Conservation (phyloP, 2,797 vertebrate species). For the Hoplostethus atlanticus region DNA sequence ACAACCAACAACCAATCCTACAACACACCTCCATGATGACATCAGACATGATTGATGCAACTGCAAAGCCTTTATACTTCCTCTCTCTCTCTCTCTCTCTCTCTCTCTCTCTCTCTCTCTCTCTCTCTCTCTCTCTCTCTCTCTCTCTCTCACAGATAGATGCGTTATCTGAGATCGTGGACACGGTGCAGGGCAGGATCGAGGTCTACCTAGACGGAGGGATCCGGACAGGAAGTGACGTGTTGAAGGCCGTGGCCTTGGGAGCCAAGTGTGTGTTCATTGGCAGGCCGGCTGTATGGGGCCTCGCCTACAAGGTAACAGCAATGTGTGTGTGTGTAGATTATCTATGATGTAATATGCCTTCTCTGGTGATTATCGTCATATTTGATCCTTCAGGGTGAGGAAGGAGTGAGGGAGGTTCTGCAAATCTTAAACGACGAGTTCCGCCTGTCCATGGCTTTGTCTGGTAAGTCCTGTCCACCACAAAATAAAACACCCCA, state of each 20-base stretch:
- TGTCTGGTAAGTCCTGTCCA: slow-evolving; percentile 86
- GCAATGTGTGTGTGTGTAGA: not conserved
- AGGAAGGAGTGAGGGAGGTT: slow-evolving; percentile 90
- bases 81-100: too few species aligned
- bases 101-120: too few species aligned
- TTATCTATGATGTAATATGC: not conserved
- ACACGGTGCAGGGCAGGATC: slow-evolving; percentile 88
- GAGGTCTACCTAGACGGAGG: slow-evolving; percentile 97
- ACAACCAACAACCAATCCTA: too few species aligned
- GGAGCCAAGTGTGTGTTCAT: slow-evolving; percentile 96
- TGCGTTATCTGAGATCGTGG: slow-evolving; percentile 91
- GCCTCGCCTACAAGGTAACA: slow-evolving; percentile 93
- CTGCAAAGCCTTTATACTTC: too few species aligned
- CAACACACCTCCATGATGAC: too few species aligned
- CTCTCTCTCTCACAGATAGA: slow-evolving; percentile 86
- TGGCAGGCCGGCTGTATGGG: slow-evolving; percentile 94
- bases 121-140: too few species aligned
- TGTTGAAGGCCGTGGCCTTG: slow-evolving; percentile 93
- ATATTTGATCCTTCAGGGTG: slow-evolving; percentile 83
- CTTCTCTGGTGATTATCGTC: not conserved
- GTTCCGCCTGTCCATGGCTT: slow-evolving; percentile 91
- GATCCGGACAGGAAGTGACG: slow-evolving; percentile 92
- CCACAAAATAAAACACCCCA: not conserved
- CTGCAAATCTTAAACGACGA: slow-evolving; percentile 94
- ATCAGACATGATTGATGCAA: too few species aligned